Base-by-base conservation (phyloP, 2,888 invertebrate species). In the Hyles lineata region DNA sequence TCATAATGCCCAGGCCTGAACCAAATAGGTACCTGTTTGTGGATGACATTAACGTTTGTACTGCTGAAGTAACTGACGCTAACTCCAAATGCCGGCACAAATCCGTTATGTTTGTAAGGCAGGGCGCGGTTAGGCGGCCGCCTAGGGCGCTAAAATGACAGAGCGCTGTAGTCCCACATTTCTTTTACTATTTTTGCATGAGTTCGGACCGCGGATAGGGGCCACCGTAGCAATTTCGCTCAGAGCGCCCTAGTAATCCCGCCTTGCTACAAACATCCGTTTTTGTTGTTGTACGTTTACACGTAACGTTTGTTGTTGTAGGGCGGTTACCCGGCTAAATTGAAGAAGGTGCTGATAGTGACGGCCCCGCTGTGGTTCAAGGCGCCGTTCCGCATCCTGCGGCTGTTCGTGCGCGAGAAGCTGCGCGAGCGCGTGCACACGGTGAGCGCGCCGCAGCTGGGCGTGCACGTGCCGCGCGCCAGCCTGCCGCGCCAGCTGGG, bases 351-450 rank as follows among this genome's bases (percentile, higher is more conserved):
- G 79, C 95, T 99, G 77, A 99, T 99, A 88, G 99, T 98, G 83
- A 99, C 99, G 77, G 99, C 99, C 70, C 99, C 99, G 72, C 95
- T 99, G 88, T 99, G 99, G 99, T 99, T 99, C 94, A 99, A 98
- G 93, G 99, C 99, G 75, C 99, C 99, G 0, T 99, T 99, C 93
- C 98, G 98, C 88, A 98, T 99, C 86, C 96, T 99, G 72, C 96
- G 99, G 72, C 95, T 99, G 83, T 99, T 99, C 94, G 98, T 99
- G 74, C 96, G 98, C 76, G 99, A 99, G 93, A 99, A 99, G 93
- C 95, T 99, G 81, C 96, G 99, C 79, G 99, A 99, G 92, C 96
- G 99, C 84, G 99, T 99, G 76, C 99, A 97, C 92, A 99, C 99
- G 43, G 98, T 99, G 82, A 98, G 97, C 89, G 96, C 98, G 89